phyloP scores from a whole-genome alignment of 2,113 vertebrate species.

The Anhinga rufa region DNA sequence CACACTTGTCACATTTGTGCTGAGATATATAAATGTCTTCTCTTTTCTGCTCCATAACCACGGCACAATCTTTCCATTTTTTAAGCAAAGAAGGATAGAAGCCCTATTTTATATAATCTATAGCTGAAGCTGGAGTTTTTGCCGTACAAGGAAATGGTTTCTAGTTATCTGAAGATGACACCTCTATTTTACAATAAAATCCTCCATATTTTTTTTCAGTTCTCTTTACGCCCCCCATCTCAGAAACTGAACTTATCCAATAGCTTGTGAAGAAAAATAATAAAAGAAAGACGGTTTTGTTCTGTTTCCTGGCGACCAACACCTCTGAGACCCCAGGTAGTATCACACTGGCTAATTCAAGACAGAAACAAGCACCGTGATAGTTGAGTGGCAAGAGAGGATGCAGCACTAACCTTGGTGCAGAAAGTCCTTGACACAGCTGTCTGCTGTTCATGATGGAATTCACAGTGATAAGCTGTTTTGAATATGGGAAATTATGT shows the following conservation, averaged over 20 bases:
- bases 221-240: background rate
- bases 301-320: background rate
- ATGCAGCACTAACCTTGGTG: background rate
- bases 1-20: background rate
- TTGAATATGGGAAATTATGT: background rate
- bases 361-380: background rate
- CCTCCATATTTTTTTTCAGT: background rate
- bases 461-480: background rate
- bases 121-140: background rate
- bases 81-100: constrained; percentile 8
- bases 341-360: background rate
- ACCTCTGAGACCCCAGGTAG: background rate
- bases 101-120: background rate
- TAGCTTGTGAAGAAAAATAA: background rate
- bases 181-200: background rate
- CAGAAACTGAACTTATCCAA: background rate
- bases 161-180: background rate
- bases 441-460: background rate
- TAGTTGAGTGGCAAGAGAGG: background rate
- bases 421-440: background rate
- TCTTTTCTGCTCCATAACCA: background rate
- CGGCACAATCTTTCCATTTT: background rate
- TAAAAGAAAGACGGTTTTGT: background rate
- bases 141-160: background rate
- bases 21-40: background rate